A percentile compares a stretch with the other conserved stretches of the same genome.
Conservation (phyloP, 2,797 vertebrate genomes). For the Atherinosoma microstoma region DNA sequence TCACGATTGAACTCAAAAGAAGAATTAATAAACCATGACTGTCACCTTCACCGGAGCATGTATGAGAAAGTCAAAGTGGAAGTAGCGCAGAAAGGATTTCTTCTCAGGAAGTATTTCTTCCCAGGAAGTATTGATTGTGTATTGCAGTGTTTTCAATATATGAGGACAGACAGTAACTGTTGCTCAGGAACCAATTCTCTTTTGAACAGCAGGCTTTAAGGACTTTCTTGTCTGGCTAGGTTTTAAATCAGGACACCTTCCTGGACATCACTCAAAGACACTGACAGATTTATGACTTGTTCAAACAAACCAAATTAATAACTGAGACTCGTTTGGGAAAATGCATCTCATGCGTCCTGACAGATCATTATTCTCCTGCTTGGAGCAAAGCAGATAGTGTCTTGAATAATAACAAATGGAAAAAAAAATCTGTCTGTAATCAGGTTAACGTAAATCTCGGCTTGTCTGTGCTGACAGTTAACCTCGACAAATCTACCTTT, state of each 20-base stretch:
- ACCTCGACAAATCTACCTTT: conserved; percentile 32
- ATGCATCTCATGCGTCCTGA: conserved; percentile 35
- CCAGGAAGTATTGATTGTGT: conserved; percentile 52
- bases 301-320: conserved; percentile 43
- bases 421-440: conserved; percentile 45
- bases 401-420: conserved; percentile 49
- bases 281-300: conserved; percentile 22
- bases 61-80: conserved; percentile 29
- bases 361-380: conserved; percentile 58
- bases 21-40: conserved; percentile 62
- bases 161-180: conserved; percentile 5
- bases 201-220: conserved; percentile 23
- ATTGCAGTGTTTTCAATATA: conserved; percentile 7
- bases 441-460: conserved; percentile 51
- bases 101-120: conserved; percentile 50
- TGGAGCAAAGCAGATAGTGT: conserved; percentile 36
- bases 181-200: conserved; percentile 7
- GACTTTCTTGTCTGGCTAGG: conserved; percentile 1
- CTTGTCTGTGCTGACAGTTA: conserved; percentile 54
- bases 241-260: conserved; percentile 5
- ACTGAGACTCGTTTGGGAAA: conserved; percentile 32
- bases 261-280: conserved; percentile 7
- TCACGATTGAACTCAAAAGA: conserved; percentile 41
- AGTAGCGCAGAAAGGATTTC: conserved; percentile 39
- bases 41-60: conserved; percentile 50